Conservation (phyloP, 2,113 vertebrate species). For the Myiopsitta monachus region DNA sequence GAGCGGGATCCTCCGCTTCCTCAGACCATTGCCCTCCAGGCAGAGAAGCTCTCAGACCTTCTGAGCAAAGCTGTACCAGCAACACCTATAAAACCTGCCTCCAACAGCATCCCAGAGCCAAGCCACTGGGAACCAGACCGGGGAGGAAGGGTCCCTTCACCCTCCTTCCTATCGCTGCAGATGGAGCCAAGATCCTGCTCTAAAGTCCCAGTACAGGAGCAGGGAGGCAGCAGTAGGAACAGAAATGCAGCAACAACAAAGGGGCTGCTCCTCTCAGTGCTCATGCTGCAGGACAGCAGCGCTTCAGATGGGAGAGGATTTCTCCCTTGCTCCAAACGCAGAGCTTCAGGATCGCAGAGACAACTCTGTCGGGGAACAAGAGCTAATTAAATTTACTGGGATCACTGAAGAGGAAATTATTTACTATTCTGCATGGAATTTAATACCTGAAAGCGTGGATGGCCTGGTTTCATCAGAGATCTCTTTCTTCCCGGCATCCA, state of each 20-base stretch:
- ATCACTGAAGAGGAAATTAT: slow-evolving; percentile 82
- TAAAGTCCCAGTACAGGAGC: accelerated
- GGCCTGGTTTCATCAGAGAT: slow-evolving; percentile 3
- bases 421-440: slow-evolving; percentile 78
- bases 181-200: neutral
- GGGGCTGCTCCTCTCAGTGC: accelerated
- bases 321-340: slow-evolving; percentile 25
- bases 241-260: accelerated
- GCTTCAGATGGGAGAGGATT: neutral
- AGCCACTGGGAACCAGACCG: accelerated
- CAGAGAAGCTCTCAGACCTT: neutral
- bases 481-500: neutral
- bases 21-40: neutral
- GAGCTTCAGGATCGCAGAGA: slow-evolving; percentile 43
- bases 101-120: neutral
- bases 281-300: neutral
- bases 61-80: neutral
- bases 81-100: neutral
- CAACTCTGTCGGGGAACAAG: slow-evolving; percentile 74
- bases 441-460: slow-evolving; percentile 60
- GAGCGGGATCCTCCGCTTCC: neutral
- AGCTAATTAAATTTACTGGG: slow-evolving; percentile 84
- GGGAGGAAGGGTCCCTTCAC: neutral
- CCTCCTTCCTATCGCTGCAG: no score
- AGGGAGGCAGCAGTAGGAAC: neutral